These are phyloP conservation scores for Lucilia sericata DNA, from an alignment of 1,140 invertebrate genomes.

Conservation along the genomic window DNA sequence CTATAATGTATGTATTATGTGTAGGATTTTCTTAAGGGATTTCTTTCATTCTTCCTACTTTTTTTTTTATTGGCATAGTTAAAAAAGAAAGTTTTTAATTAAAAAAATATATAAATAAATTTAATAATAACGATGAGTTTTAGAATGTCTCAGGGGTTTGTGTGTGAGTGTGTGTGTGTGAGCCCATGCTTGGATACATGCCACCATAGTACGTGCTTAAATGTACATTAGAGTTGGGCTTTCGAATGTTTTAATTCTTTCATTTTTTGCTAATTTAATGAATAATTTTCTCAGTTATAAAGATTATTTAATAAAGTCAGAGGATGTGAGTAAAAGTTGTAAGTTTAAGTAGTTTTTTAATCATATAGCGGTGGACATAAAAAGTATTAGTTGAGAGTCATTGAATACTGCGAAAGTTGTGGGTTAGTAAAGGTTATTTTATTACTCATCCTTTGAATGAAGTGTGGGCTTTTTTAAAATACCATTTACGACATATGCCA, in stretches of 20 bases:
- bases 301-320: not conserved
- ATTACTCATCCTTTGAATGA: too few relatives aligned
- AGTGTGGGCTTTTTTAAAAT: too few relatives aligned
- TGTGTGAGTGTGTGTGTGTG: not conserved
- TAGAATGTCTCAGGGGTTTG: slow-evolving; percentile 9
- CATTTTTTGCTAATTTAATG: not conserved
- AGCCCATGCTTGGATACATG: not conserved
- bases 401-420: too few relatives aligned
- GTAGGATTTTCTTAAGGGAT: not conserved
- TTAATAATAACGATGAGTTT: slow-evolving; percentile 17
- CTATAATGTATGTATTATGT: not conserved
- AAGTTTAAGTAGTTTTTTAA: too few relatives aligned
- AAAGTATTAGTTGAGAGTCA: too few relatives aligned
- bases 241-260: not conserved
- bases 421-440: too few relatives aligned
- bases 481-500: too few relatives aligned
- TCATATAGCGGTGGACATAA: too few relatives aligned
- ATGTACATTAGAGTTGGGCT: not conserved
- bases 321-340: too few relatives aligned
- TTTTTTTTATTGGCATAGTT: slow-evolving; percentile 3
- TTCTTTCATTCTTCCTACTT: not conserved
- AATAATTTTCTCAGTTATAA: not conserved
- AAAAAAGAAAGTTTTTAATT: slow-evolving; percentile 24
- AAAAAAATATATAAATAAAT: not conserved
- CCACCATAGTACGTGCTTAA: not conserved